These are phyloP conservation scores for Etia nguti DNA, from an alignment of 2,113 vertebrate species.

Conservation along the genomic window DNA sequence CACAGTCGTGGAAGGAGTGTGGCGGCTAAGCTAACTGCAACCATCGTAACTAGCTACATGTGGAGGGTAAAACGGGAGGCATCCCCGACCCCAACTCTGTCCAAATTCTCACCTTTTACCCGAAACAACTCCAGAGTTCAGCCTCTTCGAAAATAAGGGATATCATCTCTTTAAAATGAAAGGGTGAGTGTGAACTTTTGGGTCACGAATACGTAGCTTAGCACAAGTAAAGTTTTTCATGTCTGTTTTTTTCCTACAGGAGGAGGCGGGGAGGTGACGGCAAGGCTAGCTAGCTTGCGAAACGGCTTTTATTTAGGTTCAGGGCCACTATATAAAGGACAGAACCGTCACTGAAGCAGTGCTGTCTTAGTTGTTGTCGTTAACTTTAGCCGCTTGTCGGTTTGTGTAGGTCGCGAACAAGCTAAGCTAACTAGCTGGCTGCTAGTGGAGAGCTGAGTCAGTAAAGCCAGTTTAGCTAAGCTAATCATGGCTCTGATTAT, in stretches of 20 bases:
- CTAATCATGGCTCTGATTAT: background rate
- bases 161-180: slow-evolving; percentile 73
- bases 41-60: slow-evolving; percentile 74
- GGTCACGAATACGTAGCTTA: slow-evolving; percentile 39
- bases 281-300: slow-evolving; percentile 46
- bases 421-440: slow-evolving; percentile 28
- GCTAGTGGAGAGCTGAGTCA: slow-evolving; percentile 46
- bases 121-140: slow-evolving; percentile 49
- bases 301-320: slow-evolving; percentile 12
- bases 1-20: slow-evolving; percentile 60
- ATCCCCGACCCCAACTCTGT: slow-evolving; percentile 69
- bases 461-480: slow-evolving; percentile 36
- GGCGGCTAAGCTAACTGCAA: slow-evolving; percentile 68
- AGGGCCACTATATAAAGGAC: background rate
- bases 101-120: slow-evolving; percentile 42
- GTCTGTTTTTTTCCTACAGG: slow-evolving; percentile 38
- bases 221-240: slow-evolving; percentile 68
- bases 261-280: slow-evolving; percentile 63
- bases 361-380: background rate
- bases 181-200: slow-evolving; percentile 73
- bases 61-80: slow-evolving; percentile 76
- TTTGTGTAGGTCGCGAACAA: background rate
- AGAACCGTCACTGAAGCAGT: background rate
- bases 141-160: slow-evolving; percentile 47
- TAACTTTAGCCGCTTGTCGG: background rate